These are phyloP conservation scores for Brenthis daphne DNA, from an alignment of 2,888 invertebrate genomes.

Conservation along the genomic window DNA sequence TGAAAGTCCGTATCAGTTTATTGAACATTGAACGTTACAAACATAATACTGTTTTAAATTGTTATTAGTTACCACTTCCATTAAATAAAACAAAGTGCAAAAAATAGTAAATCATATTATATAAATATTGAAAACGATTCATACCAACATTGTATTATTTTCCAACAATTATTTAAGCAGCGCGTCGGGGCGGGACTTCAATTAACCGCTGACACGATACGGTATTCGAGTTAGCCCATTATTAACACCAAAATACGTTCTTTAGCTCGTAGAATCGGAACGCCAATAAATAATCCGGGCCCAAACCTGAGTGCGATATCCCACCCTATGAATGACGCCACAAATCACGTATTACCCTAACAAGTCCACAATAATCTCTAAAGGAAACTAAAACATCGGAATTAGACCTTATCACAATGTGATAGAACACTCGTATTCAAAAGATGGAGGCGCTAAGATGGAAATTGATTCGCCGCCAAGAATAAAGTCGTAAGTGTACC, in stretches of 20 bases:
- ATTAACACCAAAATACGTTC: slow-evolving; percentile 26
- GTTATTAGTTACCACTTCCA: no score
- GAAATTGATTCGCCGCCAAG: slow-evolving; percentile 73
- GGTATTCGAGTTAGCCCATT: slow-evolving; percentile 35
- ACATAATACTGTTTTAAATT: no score
- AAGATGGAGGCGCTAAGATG: slow-evolving; percentile 59
- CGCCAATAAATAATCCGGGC: slow-evolving; percentile 35
- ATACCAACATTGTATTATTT: slow-evolving; percentile 2
- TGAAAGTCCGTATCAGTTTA: not conserved
- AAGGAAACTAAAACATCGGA: slow-evolving; percentile 53
- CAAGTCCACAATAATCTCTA: slow-evolving; percentile 60
- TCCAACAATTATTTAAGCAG: slow-evolving; percentile 8
- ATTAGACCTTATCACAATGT: slow-evolving; percentile 60
- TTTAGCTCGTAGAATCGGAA: slow-evolving; percentile 38
- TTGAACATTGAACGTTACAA: no score
- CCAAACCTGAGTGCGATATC: slow-evolving; percentile 30
- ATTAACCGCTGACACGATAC: slow-evolving; percentile 63
- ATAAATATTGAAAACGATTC: slow-evolving; percentile 2
- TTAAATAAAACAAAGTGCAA: no score
- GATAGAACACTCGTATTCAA: slow-evolving; percentile 47
- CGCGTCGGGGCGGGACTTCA: slow-evolving; percentile 49
- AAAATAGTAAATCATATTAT: not conserved
- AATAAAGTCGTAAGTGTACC: slow-evolving; percentile 63
- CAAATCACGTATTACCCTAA: slow-evolving; percentile 77
- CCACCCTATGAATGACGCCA: slow-evolving; percentile 49